Evolutionary conservation across 2,888 invertebrate genomes (phyloP).

Genomic region (Thereva nobilitata): DNA sequence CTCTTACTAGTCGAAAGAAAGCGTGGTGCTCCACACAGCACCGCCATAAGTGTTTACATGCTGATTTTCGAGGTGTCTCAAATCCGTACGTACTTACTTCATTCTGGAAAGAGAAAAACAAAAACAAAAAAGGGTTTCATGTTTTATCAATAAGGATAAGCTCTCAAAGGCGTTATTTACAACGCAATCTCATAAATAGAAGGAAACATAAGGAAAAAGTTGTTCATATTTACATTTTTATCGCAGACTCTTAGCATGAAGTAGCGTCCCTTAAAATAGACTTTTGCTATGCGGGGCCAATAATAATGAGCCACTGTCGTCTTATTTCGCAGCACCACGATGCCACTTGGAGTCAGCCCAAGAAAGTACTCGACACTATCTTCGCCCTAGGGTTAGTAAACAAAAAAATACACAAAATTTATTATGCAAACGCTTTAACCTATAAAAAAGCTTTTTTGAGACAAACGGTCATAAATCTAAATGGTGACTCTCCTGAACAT

Average conservation of each 20-base stretch:
- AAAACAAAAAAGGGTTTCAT: constrained; percentile 43
- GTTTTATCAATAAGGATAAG: neutral
- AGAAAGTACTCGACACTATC: constrained; percentile 96
- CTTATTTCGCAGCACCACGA: constrained; percentile 92
- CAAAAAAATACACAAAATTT: constrained; percentile 1
- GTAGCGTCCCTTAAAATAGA: constrained; percentile 94
- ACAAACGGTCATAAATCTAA: neutral
- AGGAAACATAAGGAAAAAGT: constrained; percentile 9
- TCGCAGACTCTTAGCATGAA: constrained; percentile 95
- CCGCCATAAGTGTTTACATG: constrained; percentile 94
- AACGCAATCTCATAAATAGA: neutral
- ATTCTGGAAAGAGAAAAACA: constrained; percentile 64
- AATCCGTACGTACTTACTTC: constrained; percentile 96
- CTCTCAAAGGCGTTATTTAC: neutral
- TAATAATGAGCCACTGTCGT: constrained; percentile 97
- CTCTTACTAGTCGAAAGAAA: constrained; percentile 85
- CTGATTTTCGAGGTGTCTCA: constrained; percentile 87
- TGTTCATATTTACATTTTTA: constrained; percentile 80
- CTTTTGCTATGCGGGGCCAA: constrained; percentile 96
- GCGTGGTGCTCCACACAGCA: constrained; percentile 96
- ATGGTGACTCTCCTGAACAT: no score
- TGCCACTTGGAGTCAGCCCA: constrained; percentile 93
- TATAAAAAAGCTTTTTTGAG: constrained; percentile 14
- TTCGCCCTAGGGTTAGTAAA: constrained; percentile 72
- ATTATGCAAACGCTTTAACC: constrained; percentile 16